phyloP scores from a whole-genome alignment of 2,888 invertebrate genomes.

The Vannuccia rotundouncinata region DNA sequence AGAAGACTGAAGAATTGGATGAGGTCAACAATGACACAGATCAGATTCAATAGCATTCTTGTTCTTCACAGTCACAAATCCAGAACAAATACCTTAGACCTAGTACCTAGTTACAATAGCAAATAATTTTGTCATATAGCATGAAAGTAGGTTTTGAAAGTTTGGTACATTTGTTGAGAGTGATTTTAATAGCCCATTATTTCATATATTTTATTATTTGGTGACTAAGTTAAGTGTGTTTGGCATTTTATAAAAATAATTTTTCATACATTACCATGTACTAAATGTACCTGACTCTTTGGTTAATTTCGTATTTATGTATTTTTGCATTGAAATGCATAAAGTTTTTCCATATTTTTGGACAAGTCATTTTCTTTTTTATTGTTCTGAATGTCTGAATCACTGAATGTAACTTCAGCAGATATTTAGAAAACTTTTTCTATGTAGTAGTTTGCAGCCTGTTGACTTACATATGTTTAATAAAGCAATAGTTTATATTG shows the following conservation, averaged over 20 bases:
- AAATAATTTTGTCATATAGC: background rate
- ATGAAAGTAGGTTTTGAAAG: background rate
- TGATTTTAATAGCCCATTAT: background rate
- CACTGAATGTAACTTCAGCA: too few species aligned
- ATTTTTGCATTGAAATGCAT: too few species aligned
- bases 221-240: background rate
- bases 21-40: background rate
- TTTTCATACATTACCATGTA: background rate
- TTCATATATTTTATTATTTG: background rate
- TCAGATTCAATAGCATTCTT: background rate
- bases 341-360: too few species aligned
- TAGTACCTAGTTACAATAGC: background rate
- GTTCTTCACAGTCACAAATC: background rate
- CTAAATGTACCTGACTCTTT: background rate
- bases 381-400: too few species aligned
- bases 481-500: too few species aligned
- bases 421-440: too few species aligned
- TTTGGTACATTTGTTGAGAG: background rate
- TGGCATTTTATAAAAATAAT: background rate
- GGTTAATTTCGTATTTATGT: background rate
- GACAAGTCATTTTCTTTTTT: too few species aligned
- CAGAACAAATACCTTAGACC: background rate
- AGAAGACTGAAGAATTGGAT: constrained; percentile 18
- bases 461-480: too few species aligned
- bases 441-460: too few species aligned